Base-by-base conservation (phyloP, 2,113 vertebrate species). In the Alethe castanea region DNA sequence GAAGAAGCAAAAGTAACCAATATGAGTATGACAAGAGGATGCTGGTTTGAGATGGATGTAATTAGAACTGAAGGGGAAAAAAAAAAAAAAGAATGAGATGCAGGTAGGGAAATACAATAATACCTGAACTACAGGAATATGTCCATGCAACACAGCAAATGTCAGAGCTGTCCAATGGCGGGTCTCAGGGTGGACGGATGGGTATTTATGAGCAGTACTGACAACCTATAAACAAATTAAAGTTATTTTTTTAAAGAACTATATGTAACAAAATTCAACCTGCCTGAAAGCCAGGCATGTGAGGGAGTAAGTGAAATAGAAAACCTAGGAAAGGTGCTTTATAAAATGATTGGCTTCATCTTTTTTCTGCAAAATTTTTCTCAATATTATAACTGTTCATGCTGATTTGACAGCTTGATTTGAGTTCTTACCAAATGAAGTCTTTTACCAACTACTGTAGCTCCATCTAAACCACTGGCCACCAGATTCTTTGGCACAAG, bases 41-140 rank as follows among this genome's bases (percentile, higher is more conserved):
- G 93, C 85, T 96, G 96, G 96, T 97, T 97, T 88, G 92, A 97
- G 96, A 96, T 94, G 96, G 84, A 92, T 88, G 88, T 59, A 93
- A 95, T 71, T 28, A 91, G 88, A 95, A 97, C 81, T 91, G 76
- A 97, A 94, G 90, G 96, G 95, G 97, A 94, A 48, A 4, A 24
- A 54, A 74, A 40, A 92, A 92, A 92, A 85, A 96, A 95, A 94
- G 82, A 84, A 96, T 98, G 96, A 95, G 97, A 95, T 97, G 97
- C 97, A 97, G 97, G 90, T 92, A 97, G 97, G 97, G 97, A 97
- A 98, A 97, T 97, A 96, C 94, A 79, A 94, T 97, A 98, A 98
- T 98, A 99, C 99, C 99, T 99, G 99, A 98, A 99, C 98, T 98
- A 99, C 99, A 97, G 99, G 99, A 98, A 99, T 98, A 98, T 99